Base-by-base conservation (phyloP, 2,797 vertebrate genomes). In the Neosilurus hyrtlii region DNA sequence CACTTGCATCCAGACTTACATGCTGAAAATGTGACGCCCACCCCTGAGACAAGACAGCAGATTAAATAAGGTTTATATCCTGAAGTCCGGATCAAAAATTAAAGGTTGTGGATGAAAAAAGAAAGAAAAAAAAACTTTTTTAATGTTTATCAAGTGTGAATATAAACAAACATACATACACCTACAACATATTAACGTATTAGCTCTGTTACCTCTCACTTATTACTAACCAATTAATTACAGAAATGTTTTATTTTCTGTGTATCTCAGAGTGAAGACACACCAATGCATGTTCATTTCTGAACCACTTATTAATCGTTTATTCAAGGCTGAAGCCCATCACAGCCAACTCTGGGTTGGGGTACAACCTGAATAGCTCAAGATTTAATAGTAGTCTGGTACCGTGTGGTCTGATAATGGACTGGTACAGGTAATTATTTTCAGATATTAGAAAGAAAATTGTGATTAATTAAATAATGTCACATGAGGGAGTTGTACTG, bases 21-120 rank as follows among this genome's bases (percentile, higher is more conserved):
- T 63, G 77, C 83, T 85, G 87, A 35, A 83, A 86, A 87, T 90
- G 88, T 85, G 76, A 79, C 75, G 86, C 51, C 85, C 37, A 83
- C 52, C 70, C 71, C 61, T 57, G 4, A 6, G 83, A 51, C 70
- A 67, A 56, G 54, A 83, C 43, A 70, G 49, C 63, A 84, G 30
- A 51, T 75, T 85, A 62, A 83, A 65, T 76, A 70, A 74, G 85
- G 22, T 79, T 76, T 79, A 59, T 81, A 49, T 76, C 49, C 75
- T 75, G 79, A 52, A 82, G 49, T 68, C 74, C 62, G 78, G 81
- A 35, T 67, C 49, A 68, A 6, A 77, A 72, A 83, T 73, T 9
- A 79, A 35, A 85, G 56, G 80, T 62, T 59, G 72, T 66, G 66
- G 52, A 52, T 74, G 16, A 65, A 22, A 51, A 68, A 18, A 35